Evolutionary conservation across 1,140 invertebrate species (phyloP), one percentile per base, ranked within the genome.

Genomic region (Helicoverpa armigera): DNA sequence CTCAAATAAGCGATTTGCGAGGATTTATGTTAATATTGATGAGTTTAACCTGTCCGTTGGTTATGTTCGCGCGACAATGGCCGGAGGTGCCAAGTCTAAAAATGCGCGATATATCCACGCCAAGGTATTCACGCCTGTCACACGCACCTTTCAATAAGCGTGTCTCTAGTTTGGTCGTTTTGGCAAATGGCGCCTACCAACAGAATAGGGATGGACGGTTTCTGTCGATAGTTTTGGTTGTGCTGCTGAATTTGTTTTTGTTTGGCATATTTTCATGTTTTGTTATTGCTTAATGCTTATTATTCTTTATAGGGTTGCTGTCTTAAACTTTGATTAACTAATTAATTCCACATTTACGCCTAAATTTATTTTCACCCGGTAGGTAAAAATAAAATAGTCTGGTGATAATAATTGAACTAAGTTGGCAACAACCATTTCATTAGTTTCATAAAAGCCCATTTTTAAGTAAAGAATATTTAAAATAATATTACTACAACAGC

Each of bases 111-210:
- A 87, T 82, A 83, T 84, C 78, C 31, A 65, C 88, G 87, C 88
- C 89, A 88, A 90, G 89, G 87, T 89, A 83, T 85, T 88, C 82
- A 78, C 82, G 74, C 61, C 82, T 88, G 87, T 89, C 87, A 83
- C 35, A 31, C 60, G 80, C 85, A 83, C 83, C 78, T 89, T 87
- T 82, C 80, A 84, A 79, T 88, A 80, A 79, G 67, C 79, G 77
- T 75, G 87, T 82, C 73, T 82, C 72, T 78, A 81, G 79, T 84
- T 80, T 75, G 77, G 88, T 90, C 87, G 86, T 87, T 90, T 89
- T 91, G 90, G 91, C 90, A 90, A 87, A 86, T 86, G 90, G 89
- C 91, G 89, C 91, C 86, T 86, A 80, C 79, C 74, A 67, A 80
- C 74, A 77, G 48, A 51, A 3, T 85, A 85, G 85, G 18, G 87